Conservation (phyloP, 2,797 vertebrate genomes). For the Cichlasoma orientale region DNA sequence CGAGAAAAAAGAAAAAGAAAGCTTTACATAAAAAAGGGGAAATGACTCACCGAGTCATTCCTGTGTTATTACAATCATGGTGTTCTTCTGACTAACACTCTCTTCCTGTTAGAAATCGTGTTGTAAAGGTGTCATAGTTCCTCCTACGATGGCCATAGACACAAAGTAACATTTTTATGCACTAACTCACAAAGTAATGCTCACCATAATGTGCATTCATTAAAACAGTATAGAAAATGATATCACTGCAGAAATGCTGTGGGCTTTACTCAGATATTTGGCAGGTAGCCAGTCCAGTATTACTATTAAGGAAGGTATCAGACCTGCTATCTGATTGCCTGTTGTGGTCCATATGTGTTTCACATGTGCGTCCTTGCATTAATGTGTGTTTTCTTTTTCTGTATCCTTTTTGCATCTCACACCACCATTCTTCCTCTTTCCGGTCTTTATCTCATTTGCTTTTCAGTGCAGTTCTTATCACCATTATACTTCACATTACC, state of each 20-base stretch:
- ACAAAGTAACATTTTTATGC: not conserved
- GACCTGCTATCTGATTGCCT: not conserved
- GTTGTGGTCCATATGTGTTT: not conserved
- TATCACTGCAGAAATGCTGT: not conserved
- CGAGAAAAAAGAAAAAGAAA: not conserved
- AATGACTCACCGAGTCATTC: conserved; percentile 10
- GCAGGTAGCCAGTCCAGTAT: not conserved
- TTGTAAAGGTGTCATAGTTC: not conserved
- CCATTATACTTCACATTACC: conserved; percentile 22
- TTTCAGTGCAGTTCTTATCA: conserved; percentile 16
- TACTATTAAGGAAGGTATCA: not conserved
- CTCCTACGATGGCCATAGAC: not conserved
- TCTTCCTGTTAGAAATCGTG: not conserved
- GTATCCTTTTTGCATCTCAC: not conserved
- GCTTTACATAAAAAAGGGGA: not conserved
- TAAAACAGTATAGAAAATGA: not conserved
- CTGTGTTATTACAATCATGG: not conserved
- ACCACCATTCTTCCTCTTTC: not conserved
- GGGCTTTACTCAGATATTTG: not conserved
- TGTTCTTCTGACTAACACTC: not conserved
- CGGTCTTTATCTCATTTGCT: not conserved
- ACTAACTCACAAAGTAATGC: not conserved
- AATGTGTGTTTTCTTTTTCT: not conserved
- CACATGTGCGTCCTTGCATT: not conserved
- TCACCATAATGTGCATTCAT: not conserved